Evolutionary conservation across 1,140 invertebrate species (phyloP).

Genomic region (Leptonema lineaticorne): DNA sequence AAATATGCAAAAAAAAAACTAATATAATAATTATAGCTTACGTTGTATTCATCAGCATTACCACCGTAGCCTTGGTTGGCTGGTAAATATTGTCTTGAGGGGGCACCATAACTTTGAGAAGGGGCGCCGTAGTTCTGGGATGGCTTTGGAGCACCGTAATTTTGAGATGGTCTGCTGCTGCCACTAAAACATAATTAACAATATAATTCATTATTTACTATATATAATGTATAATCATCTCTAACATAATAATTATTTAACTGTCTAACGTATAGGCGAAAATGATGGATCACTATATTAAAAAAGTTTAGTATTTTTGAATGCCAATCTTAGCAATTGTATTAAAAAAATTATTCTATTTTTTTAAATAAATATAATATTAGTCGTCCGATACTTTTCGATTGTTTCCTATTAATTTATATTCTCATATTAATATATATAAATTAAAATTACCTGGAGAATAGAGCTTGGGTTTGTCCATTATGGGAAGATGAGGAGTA

Average conservation of each 20-base stretch:
- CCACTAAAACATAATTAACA: too few species aligned
- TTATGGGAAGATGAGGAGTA: neutral
- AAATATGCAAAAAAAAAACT: neutral
- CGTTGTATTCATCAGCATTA: constrained; percentile 46
- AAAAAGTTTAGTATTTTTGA: too few species aligned
- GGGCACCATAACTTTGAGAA: constrained; percentile 42
- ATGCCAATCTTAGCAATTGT: too few species aligned
- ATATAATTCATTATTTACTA: too few species aligned
- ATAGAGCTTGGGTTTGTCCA: constrained; percentile 34
- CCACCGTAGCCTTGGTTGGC: constrained; percentile 43
- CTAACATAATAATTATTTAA: too few species aligned
- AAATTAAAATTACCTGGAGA: constrained; percentile 10
- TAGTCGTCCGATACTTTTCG: too few species aligned
- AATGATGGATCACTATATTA: too few species aligned
- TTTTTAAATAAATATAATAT: too few species aligned
- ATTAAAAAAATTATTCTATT: too few species aligned
- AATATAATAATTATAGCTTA: constrained; percentile 32
- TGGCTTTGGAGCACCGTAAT: constrained; percentile 15
- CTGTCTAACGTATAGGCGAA: too few species aligned
- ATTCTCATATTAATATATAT: neutral
- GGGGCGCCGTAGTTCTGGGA: constrained; percentile 22
- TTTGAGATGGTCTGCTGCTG: constrained; percentile 10
- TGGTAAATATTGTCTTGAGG: constrained; percentile 46
- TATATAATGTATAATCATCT: too few species aligned
- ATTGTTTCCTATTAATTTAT: too few species aligned